phyloP scores from a whole-genome alignment of 2,113 vertebrate genomes.

The Excalfactoria chinensis region DNA sequence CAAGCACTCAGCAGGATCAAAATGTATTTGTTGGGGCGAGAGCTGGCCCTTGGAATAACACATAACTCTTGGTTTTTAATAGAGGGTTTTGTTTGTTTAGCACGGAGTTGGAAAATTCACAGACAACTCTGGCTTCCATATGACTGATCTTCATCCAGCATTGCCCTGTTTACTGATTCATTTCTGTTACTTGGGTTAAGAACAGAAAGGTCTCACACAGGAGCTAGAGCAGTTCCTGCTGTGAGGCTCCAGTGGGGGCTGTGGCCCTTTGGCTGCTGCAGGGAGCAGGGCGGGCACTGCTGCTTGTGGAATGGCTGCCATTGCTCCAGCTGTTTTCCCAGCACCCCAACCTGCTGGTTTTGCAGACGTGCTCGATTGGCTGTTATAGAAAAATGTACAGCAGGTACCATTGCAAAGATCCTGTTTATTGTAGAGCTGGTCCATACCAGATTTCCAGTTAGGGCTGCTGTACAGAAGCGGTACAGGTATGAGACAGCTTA shows the following conservation, averaged over 20 bases:
- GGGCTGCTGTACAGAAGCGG: background rate
- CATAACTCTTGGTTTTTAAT: accelerated
- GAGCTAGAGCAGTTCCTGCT: background rate
- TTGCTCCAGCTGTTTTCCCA: background rate
- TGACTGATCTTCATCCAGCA: accelerated
- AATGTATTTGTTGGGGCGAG: background rate
- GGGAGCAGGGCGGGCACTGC: too few relatives aligned
- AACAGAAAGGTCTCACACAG: background rate
- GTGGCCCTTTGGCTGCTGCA: accelerated
- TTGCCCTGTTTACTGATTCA: background rate
- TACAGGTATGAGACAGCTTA: background rate
- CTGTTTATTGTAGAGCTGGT: background rate
- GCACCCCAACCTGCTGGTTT: background rate
- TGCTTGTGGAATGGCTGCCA: accelerated
- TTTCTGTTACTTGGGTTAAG: background rate
- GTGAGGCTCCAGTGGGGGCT: background rate
- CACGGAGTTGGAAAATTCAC: accelerated
- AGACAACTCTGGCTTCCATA: accelerated
- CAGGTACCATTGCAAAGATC: background rate
- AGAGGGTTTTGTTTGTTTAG: too few relatives aligned
- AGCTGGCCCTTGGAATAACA: background rate
- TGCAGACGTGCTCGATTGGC: accelerated
- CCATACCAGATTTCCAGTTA: background rate
- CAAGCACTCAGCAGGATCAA: background rate
- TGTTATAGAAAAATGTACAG: background rate